Percentiles rank a stretch among this genome's conserved stretches.
Conservation (phyloP, 2,888 invertebrate species). For the Hyposoter dolosus region DNA sequence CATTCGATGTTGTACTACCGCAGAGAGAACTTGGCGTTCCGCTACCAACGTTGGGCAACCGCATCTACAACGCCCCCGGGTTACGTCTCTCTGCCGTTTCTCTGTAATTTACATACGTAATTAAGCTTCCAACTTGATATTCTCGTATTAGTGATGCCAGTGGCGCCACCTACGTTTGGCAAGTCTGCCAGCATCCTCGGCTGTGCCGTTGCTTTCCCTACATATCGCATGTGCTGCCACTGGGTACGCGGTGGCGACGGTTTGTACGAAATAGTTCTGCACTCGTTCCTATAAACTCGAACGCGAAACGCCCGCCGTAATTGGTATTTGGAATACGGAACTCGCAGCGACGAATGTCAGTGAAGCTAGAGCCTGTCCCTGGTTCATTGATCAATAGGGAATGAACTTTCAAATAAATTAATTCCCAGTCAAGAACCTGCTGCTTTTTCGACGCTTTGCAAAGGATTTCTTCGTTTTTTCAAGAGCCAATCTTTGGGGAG, state of each 20-base stretch:
- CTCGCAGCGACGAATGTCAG: slow-evolving; percentile 5
- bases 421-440: not conserved
- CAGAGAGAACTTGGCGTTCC: slow-evolving; percentile 48
- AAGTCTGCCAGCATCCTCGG: slow-evolving; percentile 5
- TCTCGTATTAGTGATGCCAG: slow-evolving; percentile 62
- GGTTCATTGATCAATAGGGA: not conserved
- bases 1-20: slow-evolving; percentile 3
- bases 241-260: slow-evolving; percentile 17
- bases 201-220: not conserved
- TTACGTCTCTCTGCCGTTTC: slow-evolving; percentile 50
- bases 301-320: slow-evolving; percentile 30
- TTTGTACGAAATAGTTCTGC: slow-evolving; percentile 34
- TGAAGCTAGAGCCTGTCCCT: not conserved
- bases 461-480: not conserved
- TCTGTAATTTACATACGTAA: slow-evolving; percentile 67
- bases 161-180: slow-evolving; percentile 42
- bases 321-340: slow-evolving; percentile 43
- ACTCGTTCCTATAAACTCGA: not conserved
- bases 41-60: slow-evolving; percentile 51
- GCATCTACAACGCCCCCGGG: slow-evolving; percentile 57
- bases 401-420: not conserved
- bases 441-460: not conserved
- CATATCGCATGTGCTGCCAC: slow-evolving; percentile 32
- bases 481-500: not conserved
- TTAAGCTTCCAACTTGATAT: slow-evolving; percentile 65